These are phyloP conservation scores for Saccopteryx bilineata DNA, from an alignment of 2,113 vertebrate genomes.

Conservation along the genomic window DNA sequence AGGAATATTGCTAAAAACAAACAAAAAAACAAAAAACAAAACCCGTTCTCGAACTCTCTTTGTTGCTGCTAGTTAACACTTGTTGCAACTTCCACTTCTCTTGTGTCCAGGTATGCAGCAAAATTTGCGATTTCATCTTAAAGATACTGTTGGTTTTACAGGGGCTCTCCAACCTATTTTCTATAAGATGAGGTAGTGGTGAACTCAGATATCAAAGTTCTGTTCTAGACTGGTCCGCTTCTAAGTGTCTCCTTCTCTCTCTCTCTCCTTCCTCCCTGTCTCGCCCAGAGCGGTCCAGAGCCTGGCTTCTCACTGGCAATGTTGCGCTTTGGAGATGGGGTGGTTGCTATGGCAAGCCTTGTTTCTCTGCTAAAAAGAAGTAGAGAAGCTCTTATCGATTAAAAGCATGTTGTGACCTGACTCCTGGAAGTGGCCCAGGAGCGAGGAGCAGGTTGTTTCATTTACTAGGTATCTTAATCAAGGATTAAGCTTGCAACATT, in stretches of 20 bases:
- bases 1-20: constrained; percentile 87
- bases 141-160: constrained; percentile 85
- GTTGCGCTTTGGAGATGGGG: constrained; percentile 85
- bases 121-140: constrained; percentile 85
- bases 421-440: constrained; percentile 82
- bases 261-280: constrained; percentile 76
- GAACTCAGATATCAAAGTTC: constrained; percentile 81
- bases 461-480: constrained; percentile 82
- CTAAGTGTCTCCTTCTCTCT: constrained; percentile 76
- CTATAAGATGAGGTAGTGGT: constrained; percentile 86
- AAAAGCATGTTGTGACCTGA: constrained; percentile 84
- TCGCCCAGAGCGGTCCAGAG: constrained; percentile 60
- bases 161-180: constrained; percentile 86
- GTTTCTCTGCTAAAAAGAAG: constrained; percentile 84
- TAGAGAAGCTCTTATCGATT: constrained; percentile 76
- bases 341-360: constrained; percentile 84
- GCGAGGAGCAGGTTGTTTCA: constrained; percentile 80
- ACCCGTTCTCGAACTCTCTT: constrained; percentile 86
- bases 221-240: constrained; percentile 81
- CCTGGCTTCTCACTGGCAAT: constrained; percentile 81
- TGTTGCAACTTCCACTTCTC: constrained; percentile 89
- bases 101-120: constrained; percentile 88
- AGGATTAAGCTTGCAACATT: constrained; percentile 87
- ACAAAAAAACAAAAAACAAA: constrained; percentile 79
- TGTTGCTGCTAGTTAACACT: constrained; percentile 90